Conservation (phyloP, 1,140 invertebrate species). For the Lamellibrachia luymesi region DNA sequence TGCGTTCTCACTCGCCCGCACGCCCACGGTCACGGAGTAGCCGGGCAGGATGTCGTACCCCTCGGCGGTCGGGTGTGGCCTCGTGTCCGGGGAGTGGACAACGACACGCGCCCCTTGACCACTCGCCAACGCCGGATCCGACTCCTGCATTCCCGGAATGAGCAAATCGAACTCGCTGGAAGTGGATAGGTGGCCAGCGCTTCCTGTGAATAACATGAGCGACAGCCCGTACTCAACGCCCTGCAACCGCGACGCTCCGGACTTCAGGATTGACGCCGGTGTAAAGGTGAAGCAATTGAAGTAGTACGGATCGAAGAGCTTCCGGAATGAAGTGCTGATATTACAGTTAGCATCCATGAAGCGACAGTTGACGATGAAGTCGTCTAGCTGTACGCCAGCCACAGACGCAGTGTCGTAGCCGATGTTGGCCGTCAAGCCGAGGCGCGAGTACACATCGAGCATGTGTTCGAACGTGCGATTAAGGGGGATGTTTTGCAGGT, state of each 20-base stretch:
- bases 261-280: conserved; percentile 20
- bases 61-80: conserved; percentile 25
- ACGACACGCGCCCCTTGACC: conserved; percentile 26
- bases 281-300: conserved; percentile 32
- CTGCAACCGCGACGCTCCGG: conserved; percentile 22
- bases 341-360: conserved; percentile 31
- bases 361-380: conserved; percentile 30
- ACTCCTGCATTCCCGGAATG: conserved; percentile 25
- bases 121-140: conserved; percentile 27
- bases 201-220: conserved; percentile 24
- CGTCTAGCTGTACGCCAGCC: conserved; percentile 23
- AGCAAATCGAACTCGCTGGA: not conserved
- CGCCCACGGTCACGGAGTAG: conserved; percentile 26
- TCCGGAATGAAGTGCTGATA: conserved; percentile 21
- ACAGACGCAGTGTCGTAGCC: conserved; percentile 20
- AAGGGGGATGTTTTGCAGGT: not conserved
- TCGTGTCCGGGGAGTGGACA: conserved; percentile 25
- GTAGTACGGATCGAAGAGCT: conserved; percentile 30
- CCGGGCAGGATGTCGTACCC: conserved; percentile 29
- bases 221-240: conserved; percentile 30
- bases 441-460: conserved; percentile 23
- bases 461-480: conserved; percentile 7
- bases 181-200: conserved; percentile 8
- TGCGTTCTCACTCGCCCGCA: conserved; percentile 27
- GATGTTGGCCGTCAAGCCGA: conserved; percentile 27